Evolutionary conservation across 1,140 invertebrate genomes (phyloP), one percentile per base, ranked within the genome.

Genomic region (Lepidurus apus): DNA sequence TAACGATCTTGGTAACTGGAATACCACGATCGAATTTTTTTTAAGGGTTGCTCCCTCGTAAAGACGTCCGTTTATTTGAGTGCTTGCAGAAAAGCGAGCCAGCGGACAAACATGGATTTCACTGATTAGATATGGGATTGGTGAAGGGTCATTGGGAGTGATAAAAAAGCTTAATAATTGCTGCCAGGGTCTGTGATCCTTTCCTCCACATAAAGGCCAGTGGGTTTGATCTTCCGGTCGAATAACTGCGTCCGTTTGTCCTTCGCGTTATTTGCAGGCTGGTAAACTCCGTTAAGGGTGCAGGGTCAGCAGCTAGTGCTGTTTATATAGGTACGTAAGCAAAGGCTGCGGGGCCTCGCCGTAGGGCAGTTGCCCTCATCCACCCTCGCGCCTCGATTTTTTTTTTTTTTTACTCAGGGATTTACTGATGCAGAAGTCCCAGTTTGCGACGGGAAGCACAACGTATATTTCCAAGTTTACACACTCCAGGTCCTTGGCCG

Each of bases 221-320:
- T 17, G 21, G 53, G 53, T 65, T 65, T 65, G 53, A 65, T 65
- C 53, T 65, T 65, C 13, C 53, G 53, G 17, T 65, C 53, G 17
- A 65, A 65, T 21, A 65, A 21, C 53, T 65, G 53, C 21, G 53
- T 65, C 53, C 17, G 53, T 65, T 13, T 65, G 53, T 65, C 53
- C 21, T 65, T 65, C 53, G 0, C 21, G 53, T 65, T 65, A 65
- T 65, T 65, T 65, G 34, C 53, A 65, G 53, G 21, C 53, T 65
- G 53, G 21, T 21, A 21, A 65, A 65, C 53, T 65, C 53, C n/a
- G 21, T 34, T 65, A 65, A 65, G 53, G 53, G 53, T 21, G 53
- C 53, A 65, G 9, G 53, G 53, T 65, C 53, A 65, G 53, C 53
- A 65, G 53, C 53, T 9, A n/a, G 53, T 65, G 53, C 53, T 65